Evolutionary conservation across 1,140 invertebrate genomes (phyloP).

Genomic region (Macrosteles quadrilineatus): DNA sequence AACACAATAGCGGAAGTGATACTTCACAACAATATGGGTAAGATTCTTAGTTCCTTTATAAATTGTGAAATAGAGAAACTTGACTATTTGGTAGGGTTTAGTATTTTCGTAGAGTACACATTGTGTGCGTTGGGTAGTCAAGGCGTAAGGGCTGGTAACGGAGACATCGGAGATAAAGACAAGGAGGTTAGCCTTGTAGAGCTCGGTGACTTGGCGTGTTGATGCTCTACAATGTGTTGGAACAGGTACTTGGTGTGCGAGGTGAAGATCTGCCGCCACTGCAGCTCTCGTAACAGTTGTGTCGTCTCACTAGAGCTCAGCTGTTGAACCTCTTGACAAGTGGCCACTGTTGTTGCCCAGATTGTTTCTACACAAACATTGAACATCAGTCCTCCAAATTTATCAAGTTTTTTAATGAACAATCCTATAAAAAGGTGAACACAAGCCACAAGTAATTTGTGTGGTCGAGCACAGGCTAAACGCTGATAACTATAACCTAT

Average conservation of each 20-base stretch:
- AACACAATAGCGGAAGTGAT: too few species aligned
- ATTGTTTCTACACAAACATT: slow-evolving; percentile 45
- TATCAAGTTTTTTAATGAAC: not conserved
- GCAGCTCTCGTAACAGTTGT: slow-evolving; percentile 42
- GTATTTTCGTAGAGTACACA: too few species aligned
- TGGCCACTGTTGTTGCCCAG: slow-evolving; percentile 44
- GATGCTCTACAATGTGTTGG: slow-evolving; percentile 41
- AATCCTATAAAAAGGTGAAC: not conserved
- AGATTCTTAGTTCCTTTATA: too few species aligned
- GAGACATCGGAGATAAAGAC: too few species aligned
- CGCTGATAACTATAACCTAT: too few species aligned
- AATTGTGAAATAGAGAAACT: too few species aligned
- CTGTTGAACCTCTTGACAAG: slow-evolving; percentile 45
- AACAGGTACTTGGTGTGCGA: slow-evolving; percentile 39
- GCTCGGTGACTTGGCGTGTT: slow-evolving; percentile 4
- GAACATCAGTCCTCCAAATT: not conserved
- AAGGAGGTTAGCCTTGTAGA: not conserved
- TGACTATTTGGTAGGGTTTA: too few species aligned
- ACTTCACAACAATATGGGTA: too few species aligned
- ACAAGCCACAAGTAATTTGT: not conserved
- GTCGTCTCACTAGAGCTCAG: slow-evolving; percentile 37
- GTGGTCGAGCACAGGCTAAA: too few species aligned
- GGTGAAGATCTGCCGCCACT: slow-evolving; percentile 45
- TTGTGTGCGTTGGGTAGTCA: too few species aligned
- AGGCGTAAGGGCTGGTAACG: too few species aligned